Evolutionary conservation across 2,113 vertebrate species (phyloP), one percentile per base, ranked within the genome.

Genomic region (Catharus bicknelli): DNA sequence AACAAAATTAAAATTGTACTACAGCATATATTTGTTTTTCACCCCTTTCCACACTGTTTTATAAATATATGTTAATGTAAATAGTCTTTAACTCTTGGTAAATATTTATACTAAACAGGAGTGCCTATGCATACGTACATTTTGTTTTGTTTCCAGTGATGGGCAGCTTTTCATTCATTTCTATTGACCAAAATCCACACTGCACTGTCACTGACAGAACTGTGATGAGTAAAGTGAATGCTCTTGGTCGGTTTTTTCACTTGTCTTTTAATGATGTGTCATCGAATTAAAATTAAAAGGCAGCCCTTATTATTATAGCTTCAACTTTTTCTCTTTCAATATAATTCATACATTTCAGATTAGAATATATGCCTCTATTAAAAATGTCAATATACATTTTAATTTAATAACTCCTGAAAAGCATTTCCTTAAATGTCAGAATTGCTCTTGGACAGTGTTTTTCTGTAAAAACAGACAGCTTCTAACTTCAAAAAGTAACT

Each of bases 1-100:
- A 93, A 95, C 85, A 87, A 92, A 96, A 97, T 94, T 96, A 90
- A 96, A 96, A 97, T 83, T 80, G 30, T 89, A 90, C 92, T 69
- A 88, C 0, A 6, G 58, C 48, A 80, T 83, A 43, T 87, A 93
- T 96, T 95, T 95, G 84, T 47, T 94, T 95, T 80, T 90, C 74
- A 92, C 50, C 62, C 22, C 43, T 85, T 85, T 61, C 89, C 81
- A 66, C 54, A 75, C 61, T 90, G 77, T 62, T 95, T 94, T 95
- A 74, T 77, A 95, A 94, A 94, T 83, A 89, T 80, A 87, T 43
- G 58, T 92, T 88, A 92, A 88, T 54, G 66, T 81, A 94, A 95
- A 88, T 90, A 87, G 81, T 94, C 90, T 93, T 94, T 88, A 95
- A 88, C 53, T 67, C 74, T 59, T 6, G 0, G 73, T 88, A 94